phyloP scores from a whole-genome alignment of 30 jellyfish, hydroid and myxozoan species.

The Mastigias papua region DNA sequence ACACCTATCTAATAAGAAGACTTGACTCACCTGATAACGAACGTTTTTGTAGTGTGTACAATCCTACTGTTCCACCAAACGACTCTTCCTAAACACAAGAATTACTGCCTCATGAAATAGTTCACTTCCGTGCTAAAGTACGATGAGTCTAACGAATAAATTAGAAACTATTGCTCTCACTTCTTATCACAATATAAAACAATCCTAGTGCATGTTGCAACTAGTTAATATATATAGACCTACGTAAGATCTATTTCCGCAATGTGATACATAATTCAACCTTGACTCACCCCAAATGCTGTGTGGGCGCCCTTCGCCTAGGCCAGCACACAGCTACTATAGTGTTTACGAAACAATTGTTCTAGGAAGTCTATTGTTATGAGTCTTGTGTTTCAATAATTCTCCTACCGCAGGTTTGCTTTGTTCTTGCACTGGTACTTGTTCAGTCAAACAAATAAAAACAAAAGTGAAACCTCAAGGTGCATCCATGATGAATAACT shows the following conservation, averaged over 20 bases:
- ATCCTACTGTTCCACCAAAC: no score
- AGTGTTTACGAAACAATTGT: neutral
- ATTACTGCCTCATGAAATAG: no score
- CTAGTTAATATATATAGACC: neutral
- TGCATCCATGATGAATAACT: no score
- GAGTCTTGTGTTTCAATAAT: neutral
- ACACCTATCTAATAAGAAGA: no score
- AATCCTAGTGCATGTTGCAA: neutral
- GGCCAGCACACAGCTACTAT: neutral
- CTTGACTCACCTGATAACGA: no score
- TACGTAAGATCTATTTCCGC: neutral
- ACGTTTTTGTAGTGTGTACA: no score
- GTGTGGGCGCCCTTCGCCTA: constrained; percentile 7
- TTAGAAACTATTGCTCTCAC: no score
- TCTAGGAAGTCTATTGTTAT: neutral
- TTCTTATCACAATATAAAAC: no score
- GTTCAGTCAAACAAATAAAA: no score
- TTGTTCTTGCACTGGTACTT: neutral
- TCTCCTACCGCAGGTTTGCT: neutral
- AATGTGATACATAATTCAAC: neutral
- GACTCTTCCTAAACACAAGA: no score
- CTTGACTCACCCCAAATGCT: neutral
- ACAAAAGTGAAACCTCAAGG: neutral
- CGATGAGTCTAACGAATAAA: no score
- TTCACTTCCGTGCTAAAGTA: no score